Conservation (phyloP, 2,888 invertebrate genomes). For the Oxycera nigricornis region DNA sequence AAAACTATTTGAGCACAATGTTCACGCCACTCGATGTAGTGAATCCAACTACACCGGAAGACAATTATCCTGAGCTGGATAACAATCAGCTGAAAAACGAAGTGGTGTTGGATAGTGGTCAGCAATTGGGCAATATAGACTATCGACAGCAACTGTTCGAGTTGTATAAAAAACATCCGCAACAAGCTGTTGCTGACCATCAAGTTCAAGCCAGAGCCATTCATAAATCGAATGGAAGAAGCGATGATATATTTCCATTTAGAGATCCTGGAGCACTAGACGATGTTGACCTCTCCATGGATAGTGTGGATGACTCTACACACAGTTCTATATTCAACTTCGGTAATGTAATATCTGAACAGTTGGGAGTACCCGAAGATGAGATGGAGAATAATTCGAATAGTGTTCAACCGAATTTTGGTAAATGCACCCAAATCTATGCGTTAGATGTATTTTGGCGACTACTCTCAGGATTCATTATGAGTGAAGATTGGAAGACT, state of each 20-base stretch:
- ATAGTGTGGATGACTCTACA: neutral
- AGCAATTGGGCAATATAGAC: neutral
- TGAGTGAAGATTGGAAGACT: slow-evolving; percentile 18
- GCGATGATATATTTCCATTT: neutral
- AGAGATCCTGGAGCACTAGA: slow-evolving; percentile 10
- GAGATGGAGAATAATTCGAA: neutral
- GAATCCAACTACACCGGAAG: neutral
- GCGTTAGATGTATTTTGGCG: slow-evolving; percentile 21
- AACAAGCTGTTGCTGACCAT: neutral
- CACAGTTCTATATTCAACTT: slow-evolving; percentile 21
- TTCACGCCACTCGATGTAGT: neutral
- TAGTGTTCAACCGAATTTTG: neutral
- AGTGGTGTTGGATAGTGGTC: neutral
- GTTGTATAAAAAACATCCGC: neutral
- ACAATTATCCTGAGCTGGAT: neutral
- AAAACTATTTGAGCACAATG: neutral
- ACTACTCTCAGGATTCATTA: neutral
- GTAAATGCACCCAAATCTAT: slow-evolving; percentile 18
- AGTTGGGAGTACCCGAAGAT: neutral
- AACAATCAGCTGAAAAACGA: slow-evolving; percentile 10
- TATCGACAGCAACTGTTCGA: neutral
- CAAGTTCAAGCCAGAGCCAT: too few relatives aligned
- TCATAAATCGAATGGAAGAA: neutral
- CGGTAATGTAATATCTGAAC: slow-evolving; percentile 7
- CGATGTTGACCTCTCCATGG: neutral